A percentile compares a stretch with the other conserved stretches of the same genome.
Conservation (phyloP, 1,140 invertebrate species). For the Drosophila ironensis region DNA sequence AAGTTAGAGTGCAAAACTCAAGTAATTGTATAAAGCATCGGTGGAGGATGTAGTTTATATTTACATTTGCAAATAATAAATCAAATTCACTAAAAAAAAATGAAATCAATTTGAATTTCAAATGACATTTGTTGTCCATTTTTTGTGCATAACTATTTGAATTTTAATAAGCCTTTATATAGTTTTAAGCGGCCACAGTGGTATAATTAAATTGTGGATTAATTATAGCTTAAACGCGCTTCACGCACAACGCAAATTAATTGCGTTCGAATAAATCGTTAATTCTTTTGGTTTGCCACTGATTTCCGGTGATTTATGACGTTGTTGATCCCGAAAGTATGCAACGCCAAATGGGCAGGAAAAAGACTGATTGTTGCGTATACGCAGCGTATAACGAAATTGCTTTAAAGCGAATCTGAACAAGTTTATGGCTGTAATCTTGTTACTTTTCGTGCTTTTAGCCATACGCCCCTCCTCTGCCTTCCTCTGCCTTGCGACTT, state of each 20-base stretch:
- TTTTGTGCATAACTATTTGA: not conserved
- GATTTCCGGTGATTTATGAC: not conserved
- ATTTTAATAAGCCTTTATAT: not conserved
- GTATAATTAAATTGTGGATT: not conserved
- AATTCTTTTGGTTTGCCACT: not conserved
- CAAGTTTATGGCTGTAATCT: not conserved
- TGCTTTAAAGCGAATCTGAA: not conserved
- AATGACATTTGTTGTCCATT: not conserved
- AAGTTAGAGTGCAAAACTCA: too few species aligned
- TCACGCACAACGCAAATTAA: not conserved
- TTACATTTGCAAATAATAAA: not conserved
- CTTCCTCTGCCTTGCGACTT: conserved; percentile 3
- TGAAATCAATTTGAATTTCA: not conserved
- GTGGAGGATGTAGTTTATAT: too few species aligned
- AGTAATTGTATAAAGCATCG: too few species aligned
- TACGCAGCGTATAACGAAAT: too few species aligned
- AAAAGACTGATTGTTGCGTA: too few species aligned
- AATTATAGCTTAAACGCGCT: not conserved
- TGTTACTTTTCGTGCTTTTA: not conserved
- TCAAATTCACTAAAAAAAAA: too few species aligned
- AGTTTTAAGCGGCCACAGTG: not conserved
- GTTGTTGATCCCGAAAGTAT: conserved; percentile 13
- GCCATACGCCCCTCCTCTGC: not conserved
- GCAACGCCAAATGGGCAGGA: not conserved
- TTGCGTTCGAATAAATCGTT: not conserved